Percentiles rank a stretch among this genome's conserved stretches.
Evolutionary conservation across 2,113 vertebrate species (phyloP).

Genomic region (Ceyx cyanopectus): DNA sequence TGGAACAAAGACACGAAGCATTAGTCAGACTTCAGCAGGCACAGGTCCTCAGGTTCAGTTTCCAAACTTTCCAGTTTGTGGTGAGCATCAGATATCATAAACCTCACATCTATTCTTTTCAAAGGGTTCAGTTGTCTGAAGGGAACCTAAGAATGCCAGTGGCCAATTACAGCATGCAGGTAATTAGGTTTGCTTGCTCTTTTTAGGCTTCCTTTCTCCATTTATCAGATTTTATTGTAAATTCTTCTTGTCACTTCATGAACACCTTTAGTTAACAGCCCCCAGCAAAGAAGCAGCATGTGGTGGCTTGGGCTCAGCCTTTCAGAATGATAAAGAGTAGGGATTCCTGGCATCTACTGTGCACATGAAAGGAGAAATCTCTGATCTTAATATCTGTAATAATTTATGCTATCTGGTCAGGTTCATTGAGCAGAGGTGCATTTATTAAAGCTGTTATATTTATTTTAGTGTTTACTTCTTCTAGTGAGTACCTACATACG

Average conservation of each 20-base stretch:
- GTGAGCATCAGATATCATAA: conserved; percentile 38
- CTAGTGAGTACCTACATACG: not conserved
- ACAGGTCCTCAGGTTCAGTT: conserved; percentile 42
- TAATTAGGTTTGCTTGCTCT: not conserved
- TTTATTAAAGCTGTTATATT: not conserved
- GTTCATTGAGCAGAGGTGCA: not conserved
- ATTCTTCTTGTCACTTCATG: not conserved
- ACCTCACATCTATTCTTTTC: not conserved
- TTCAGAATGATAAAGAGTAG: not conserved
- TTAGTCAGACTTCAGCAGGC: conserved; percentile 33
- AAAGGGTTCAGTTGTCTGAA: not conserved
- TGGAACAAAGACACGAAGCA: conserved; percentile 19
- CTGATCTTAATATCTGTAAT: not conserved
- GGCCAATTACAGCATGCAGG: not conserved
- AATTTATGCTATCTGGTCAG: not conserved
- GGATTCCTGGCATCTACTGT: not conserved
- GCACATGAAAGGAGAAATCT: not conserved
- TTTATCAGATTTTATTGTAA: not conserved
- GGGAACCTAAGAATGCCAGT: not conserved
- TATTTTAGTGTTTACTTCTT: not conserved
- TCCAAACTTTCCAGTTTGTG: conserved; percentile 63
- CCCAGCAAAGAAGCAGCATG: not conserved
- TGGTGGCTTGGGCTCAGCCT: not conserved
- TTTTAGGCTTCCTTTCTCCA: not conserved
- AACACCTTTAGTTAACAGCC: not conserved